Percentiles rank a stretch among this genome's conserved stretches.
Evolutionary conservation across 2,888 invertebrate species (phyloP).

Genomic region (Dromius quadrimaculatus): DNA sequence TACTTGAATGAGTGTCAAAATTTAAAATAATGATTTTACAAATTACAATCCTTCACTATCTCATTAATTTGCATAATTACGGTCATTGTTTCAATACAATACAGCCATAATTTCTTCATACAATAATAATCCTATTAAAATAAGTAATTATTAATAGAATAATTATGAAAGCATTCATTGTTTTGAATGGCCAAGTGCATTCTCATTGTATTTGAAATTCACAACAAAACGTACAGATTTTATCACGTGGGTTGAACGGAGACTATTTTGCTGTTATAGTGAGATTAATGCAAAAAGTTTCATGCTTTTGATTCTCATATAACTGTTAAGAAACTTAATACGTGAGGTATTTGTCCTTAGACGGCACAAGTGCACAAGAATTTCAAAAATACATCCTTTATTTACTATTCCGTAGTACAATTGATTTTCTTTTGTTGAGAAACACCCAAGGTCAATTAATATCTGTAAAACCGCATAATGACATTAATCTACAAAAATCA

Average conservation of each 20-base stretch:
- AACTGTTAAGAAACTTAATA: slow-evolving; percentile 35
- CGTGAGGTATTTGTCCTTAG: slow-evolving; percentile 19
- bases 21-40: too few species aligned
- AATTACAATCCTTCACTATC: not conserved
- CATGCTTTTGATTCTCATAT: slow-evolving; percentile 34
- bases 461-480: too few species aligned
- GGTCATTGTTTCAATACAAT: slow-evolving; percentile 4
- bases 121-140: slow-evolving; percentile 15
- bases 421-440: too few species aligned
- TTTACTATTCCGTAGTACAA: too few species aligned
- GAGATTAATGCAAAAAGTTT: slow-evolving; percentile 29
- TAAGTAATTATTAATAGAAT: not conserved
- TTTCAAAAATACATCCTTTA: too few species aligned
- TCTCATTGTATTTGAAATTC: slow-evolving; percentile 25
- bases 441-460: too few species aligned
- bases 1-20: too few species aligned
- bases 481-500: too few species aligned
- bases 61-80: slow-evolving; percentile 6
- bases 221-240: slow-evolving; percentile 29
- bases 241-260: slow-evolving; percentile 4
- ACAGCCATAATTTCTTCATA: slow-evolving; percentile 11
- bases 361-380: slow-evolving; percentile 19
- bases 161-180: slow-evolving; percentile 28
- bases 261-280: slow-evolving; percentile 1
- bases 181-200: slow-evolving; percentile 1